Evolutionary conservation across 2,888 invertebrate species (phyloP), one percentile per base, ranked within the genome.

Genomic region (Petrophora chlorosata): DNA sequence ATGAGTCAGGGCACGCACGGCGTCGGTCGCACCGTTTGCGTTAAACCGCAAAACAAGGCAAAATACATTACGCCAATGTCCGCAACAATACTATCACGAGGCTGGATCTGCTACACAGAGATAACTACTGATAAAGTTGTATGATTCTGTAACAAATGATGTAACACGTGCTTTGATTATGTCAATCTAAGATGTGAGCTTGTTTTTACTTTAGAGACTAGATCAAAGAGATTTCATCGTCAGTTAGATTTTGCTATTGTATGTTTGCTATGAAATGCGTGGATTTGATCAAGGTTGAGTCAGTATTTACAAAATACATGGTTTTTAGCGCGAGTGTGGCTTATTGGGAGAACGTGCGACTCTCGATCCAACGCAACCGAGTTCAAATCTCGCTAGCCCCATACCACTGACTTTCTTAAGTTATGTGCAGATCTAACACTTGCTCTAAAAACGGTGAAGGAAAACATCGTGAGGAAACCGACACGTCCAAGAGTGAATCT

Each of bases 1-100:
- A 56, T 57, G 59, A 59, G 48, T 59, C 58, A 56, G 50, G 48
- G 45, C 44, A 46, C 43, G 53, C 53, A 56, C 53, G 55, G 42
- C 30, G 14, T 28, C 15, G 30, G 22, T 8, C 23, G 23, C n/a
- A 5, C 42, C 42, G 53, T 43, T 12, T 23, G 25, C 46, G 36
- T 41, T 34, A 23, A 23, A 36, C 26, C 5, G 30, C 50, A 58
- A 53, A 54, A 54, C 58, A 51, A 42, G 38, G 45, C 30, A 46
- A 50, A 51, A 46, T 15, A 48, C 43, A 56, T 23, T 15, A 50
- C 26, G 15, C 42, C 46, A 42, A 30, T 32, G 42, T 30, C 25
- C 28, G 42, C 42, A 53, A 55, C 50, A 55, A 58, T 46, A 47
- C 26, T 53, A 51, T 53, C 48, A 43, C 47, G 50, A 45, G 25